Percentiles rank a stretch among this genome's conserved stretches.
Evolutionary conservation across 1,140 invertebrate genomes (phyloP).

Genomic region (Hyposmocoma kahamanoa): DNA sequence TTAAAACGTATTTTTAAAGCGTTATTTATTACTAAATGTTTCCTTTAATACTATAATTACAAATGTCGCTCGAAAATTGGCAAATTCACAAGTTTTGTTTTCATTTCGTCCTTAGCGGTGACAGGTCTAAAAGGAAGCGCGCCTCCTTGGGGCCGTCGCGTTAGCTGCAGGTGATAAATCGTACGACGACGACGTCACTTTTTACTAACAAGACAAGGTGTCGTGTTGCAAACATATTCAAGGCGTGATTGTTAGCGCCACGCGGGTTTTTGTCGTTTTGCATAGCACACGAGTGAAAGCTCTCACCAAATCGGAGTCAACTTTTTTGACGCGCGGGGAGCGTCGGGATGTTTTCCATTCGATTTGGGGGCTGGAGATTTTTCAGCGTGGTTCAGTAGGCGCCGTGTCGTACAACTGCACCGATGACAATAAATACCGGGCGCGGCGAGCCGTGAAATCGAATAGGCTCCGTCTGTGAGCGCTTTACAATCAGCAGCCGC

Average conservation of each 20-base stretch:
- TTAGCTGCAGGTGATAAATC: slow-evolving; percentile 68
- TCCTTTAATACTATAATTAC: background rate
- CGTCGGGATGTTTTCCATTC: slow-evolving; percentile 58
- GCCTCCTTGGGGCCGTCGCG: slow-evolving; percentile 19
- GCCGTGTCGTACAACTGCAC: slow-evolving; percentile 67
- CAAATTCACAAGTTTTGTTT: slow-evolving; percentile 32
- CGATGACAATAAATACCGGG: slow-evolving; percentile 72
- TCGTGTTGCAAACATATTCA: slow-evolving; percentile 44
- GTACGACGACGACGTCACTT: slow-evolving; percentile 52
- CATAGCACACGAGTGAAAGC: slow-evolving; percentile 7
- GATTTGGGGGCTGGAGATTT: slow-evolving; percentile 64
- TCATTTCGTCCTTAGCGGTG: slow-evolving; percentile 33
- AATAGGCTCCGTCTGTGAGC: slow-evolving; percentile 71
- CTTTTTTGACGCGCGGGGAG: slow-evolving; percentile 29
- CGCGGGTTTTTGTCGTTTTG: slow-evolving; percentile 21
- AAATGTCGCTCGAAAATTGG: background rate
- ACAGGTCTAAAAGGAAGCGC: slow-evolving; percentile 41
- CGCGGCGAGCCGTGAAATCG: slow-evolving; percentile 70
- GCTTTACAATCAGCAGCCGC: slow-evolving; percentile 68
- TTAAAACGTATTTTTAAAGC: background rate
- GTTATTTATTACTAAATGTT: background rate
- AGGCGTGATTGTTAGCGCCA: slow-evolving; percentile 39
- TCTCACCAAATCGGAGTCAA: slow-evolving; percentile 1
- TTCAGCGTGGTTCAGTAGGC: slow-evolving; percentile 67
- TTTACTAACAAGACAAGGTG: slow-evolving; percentile 70